Base-by-base conservation (phyloP, 2,888 invertebrate species). In the Agrochola lota region DNA sequence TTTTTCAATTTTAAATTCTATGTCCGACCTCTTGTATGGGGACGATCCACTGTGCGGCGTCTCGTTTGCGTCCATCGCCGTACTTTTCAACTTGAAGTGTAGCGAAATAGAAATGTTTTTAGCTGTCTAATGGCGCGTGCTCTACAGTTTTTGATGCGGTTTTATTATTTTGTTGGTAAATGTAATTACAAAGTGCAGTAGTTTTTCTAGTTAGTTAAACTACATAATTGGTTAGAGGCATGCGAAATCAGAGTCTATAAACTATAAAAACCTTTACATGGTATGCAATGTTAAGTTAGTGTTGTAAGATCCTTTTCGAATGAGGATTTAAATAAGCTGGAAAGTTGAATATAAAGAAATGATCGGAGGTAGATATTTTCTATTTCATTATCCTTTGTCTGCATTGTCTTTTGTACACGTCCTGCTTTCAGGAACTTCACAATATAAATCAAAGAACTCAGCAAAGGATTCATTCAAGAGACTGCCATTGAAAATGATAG, bases 1-100 rank as follows among this genome's bases (percentile, higher is more conserved):
- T n/a, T n/a, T n/a, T n/a, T n/a, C n/a, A n/a, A n/a, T n/a, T n/a
- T n/a, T n/a, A n/a, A n/a, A n/a, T n/a, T n/a, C n/a, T n/a, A n/a
- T n/a, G n/a, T n/a, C n/a, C n/a, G n/a, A n/a, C n/a, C n/a, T n/a
- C n/a, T n/a, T n/a, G n/a, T n/a, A n/a, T n/a, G n/a, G n/a, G n/a
- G n/a, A n/a, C n/a, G n/a, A n/a, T n/a, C n/a, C n/a, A n/a, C n/a
- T n/a, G n/a, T n/a, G n/a, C n/a, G n/a, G n/a, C 94, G 94, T 95
- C 95, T 95, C 95, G 96, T 95, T 95, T 95, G 93, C 94, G 94
- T 95, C 94, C 94, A 93, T 93, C 93, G 92, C 88, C 92, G 92
- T 93, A 94, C 93, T 94, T 94, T 91, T 92, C 93, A 93, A 93
- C 92, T 94, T 94, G 93, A 95, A 94, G 93, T 94, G 93, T 94